Percentiles rank a stretch among this genome's conserved stretches.
phyloP scores from a whole-genome alignment of 2,797 vertebrate species.

The Trichosurus vulpecula region DNA sequence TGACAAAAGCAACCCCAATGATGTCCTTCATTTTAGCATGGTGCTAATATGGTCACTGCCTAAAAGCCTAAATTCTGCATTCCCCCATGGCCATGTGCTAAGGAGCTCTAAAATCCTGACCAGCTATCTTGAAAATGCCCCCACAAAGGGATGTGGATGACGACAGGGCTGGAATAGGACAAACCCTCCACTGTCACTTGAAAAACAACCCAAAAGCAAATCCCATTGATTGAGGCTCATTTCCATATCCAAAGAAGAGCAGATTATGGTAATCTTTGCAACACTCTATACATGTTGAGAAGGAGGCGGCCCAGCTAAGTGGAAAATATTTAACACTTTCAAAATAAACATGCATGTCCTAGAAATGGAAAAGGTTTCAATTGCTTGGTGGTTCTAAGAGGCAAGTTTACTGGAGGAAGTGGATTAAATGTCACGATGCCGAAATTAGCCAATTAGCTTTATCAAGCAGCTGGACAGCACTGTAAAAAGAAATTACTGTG shows the following conservation, averaged over 20 bases:
- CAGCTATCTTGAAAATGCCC: slow-evolving; percentile 23
- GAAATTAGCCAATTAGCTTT: neutral
- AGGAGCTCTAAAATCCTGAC: neutral
- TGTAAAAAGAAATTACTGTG: neutral
- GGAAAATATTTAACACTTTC: neutral
- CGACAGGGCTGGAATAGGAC: neutral
- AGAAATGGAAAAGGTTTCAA: neutral
- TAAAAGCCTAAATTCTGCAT: neutral
- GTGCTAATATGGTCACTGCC: slow-evolving; percentile 7
- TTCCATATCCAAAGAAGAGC: neutral
- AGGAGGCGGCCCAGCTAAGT: neutral
- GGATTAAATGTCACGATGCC: neutral
- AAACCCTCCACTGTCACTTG: neutral
- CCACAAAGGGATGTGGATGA: neutral
- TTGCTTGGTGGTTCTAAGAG: neutral
- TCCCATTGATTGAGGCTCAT: neutral
- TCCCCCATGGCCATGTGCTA: neutral
- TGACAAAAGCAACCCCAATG: neutral
- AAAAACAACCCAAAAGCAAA: neutral
- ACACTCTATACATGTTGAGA: neutral
- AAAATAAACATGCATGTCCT: neutral
- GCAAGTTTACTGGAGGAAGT: neutral
- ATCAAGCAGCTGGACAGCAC: neutral
- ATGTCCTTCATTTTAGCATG: neutral
- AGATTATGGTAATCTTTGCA: neutral